A percentile compares a stretch with the other conserved stretches of the same genome.
Evolutionary conservation across 2,888 invertebrate species (phyloP).

Genomic region (Clitarchus hookeri): DNA sequence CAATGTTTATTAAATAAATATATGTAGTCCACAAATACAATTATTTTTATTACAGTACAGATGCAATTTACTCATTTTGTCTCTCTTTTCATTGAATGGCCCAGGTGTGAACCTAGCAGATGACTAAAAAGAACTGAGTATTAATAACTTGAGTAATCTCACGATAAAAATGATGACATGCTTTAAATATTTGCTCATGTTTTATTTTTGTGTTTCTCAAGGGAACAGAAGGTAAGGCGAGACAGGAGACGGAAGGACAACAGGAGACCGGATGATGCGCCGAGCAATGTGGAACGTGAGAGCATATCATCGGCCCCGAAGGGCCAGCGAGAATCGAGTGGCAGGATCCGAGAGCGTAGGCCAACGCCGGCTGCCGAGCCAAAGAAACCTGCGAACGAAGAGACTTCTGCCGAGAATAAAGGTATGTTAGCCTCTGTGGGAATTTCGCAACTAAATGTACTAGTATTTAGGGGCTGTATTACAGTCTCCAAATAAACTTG

Average conservation of each 20-base stretch:
- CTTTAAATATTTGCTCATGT: too few relatives aligned
- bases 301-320: not conserved
- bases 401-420: not conserved
- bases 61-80: too few relatives aligned
- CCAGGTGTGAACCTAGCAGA: too few relatives aligned
- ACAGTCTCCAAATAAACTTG: too few relatives aligned
- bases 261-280: not conserved
- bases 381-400: not conserved
- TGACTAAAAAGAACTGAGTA: too few relatives aligned
- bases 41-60: too few relatives aligned
- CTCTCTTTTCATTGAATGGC: too few relatives aligned
- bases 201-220: not conserved
- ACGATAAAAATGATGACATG: too few relatives aligned
- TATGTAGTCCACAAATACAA: too few relatives aligned
- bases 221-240: conserved; percentile 20
- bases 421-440: not conserved
- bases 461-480: not conserved
- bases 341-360: not conserved
- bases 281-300: not conserved
- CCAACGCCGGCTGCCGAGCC: not conserved
- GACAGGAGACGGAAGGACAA: conserved; percentile 21
- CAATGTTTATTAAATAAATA: too few relatives aligned
- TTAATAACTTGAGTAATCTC: too few relatives aligned
- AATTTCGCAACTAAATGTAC: not conserved
- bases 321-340: not conserved